Conservation (phyloP, 2,888 invertebrate species). For the Tanytarsus gracilentus region DNA sequence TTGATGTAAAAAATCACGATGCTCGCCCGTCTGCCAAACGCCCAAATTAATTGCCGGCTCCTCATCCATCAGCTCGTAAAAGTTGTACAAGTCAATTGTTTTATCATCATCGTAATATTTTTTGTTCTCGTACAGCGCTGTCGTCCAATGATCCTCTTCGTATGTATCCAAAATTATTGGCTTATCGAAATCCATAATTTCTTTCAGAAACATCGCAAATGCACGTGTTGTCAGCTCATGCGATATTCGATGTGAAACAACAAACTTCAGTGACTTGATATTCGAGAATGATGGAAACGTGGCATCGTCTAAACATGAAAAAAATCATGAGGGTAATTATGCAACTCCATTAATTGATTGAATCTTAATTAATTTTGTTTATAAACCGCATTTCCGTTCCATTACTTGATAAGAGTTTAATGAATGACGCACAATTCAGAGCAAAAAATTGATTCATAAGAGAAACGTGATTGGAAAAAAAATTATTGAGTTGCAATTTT, state of each 20-base stretch:
- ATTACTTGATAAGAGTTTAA: too few species aligned
- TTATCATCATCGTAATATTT: too few species aligned
- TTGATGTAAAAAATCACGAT: constrained; percentile 45
- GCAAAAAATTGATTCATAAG: too few species aligned
- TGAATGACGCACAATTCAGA: too few species aligned
- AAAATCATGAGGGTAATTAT: background rate
- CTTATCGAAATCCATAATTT: constrained; percentile 45
- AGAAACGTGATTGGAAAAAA: too few species aligned
- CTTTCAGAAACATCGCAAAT: constrained; percentile 50
- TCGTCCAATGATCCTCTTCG: background rate
- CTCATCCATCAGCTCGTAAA: background rate
- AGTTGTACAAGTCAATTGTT: too few species aligned
- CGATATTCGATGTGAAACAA: constrained; percentile 47
- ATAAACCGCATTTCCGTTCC: too few species aligned
- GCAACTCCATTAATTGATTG: too few species aligned
- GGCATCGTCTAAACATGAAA: background rate
- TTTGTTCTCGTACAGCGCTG: too few species aligned
- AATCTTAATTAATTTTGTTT: too few species aligned
- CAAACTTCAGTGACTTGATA: constrained; percentile 40
- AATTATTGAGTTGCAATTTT: too few species aligned
- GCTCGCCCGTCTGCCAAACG: constrained; percentile 58
- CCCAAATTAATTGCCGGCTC: constrained; percentile 57
- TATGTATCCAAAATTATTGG: constrained; percentile 25
- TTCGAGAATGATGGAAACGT: constrained; percentile 7
- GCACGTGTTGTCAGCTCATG: constrained; percentile 51